These are phyloP conservation scores for Anarhynchus alexandrinus DNA, from an alignment of 2,113 vertebrate species.

Conservation along the genomic window DNA sequence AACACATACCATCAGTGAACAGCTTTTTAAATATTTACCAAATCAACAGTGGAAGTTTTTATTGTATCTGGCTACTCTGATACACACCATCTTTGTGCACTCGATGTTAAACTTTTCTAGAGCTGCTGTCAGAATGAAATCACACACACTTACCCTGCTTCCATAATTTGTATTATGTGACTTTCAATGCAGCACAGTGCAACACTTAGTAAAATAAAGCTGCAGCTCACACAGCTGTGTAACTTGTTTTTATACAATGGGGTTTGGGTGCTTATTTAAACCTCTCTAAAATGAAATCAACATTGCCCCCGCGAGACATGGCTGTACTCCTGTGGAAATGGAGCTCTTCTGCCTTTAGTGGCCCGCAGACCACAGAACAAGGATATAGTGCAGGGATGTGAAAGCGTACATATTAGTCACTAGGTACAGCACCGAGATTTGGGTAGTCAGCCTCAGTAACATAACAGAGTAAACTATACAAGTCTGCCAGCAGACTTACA, in stretches of 20 bases:
- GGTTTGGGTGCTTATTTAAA: background rate
- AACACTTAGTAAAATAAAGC: background rate
- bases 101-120: background rate
- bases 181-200: background rate
- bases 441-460: background rate
- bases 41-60: conserved; percentile 20
- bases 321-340: background rate
- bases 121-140: conserved; percentile 2
- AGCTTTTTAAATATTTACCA: conserved; percentile 65
- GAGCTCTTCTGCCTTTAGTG: background rate
- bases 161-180: background rate
- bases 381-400: background rate
- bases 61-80: background rate
- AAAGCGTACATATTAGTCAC: background rate
- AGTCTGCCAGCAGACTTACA: background rate
- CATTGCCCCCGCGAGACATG: background rate
- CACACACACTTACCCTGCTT: background rate
- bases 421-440: background rate
- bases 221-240: background rate
- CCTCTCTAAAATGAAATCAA: background rate
- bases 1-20: background rate
- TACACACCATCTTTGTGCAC: background rate
- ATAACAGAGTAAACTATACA: background rate
- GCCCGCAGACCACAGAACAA: background rate
- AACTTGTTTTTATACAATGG: background rate